Percentiles rank a stretch among this genome's conserved stretches.
phyloP scores from a whole-genome alignment of 2,113 vertebrate species.

The Galbula dea region DNA sequence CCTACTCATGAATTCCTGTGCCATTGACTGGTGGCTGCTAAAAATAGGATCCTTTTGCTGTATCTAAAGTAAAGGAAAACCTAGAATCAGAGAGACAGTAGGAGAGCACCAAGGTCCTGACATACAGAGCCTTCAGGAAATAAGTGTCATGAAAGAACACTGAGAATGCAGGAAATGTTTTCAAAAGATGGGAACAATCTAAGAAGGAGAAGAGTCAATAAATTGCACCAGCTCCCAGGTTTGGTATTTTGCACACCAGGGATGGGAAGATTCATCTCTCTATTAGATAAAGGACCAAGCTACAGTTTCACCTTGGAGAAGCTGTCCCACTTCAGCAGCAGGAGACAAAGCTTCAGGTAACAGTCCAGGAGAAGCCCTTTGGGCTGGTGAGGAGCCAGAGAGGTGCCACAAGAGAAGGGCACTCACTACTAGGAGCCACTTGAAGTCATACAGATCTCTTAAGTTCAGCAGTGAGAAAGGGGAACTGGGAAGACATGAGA shows the following conservation, averaged over 20 bases:
- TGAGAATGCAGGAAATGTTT: neutral
- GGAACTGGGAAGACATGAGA: neutral
- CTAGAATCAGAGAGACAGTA: neutral
- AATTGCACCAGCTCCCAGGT: neutral
- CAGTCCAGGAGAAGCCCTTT: neutral
- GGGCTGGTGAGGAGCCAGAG: neutral
- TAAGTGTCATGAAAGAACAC: neutral
- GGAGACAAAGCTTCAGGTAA: neutral
- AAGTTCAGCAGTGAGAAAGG: neutral
- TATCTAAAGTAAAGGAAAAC: slow-evolving; percentile 19
- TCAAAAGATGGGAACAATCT: neutral
- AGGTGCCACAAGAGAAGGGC: neutral
- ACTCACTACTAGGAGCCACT: neutral
- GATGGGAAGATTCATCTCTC: neutral
- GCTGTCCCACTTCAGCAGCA: neutral
- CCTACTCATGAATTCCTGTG: slow-evolving; percentile 49
- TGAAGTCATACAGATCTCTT: neutral
- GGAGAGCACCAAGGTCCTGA: neutral
- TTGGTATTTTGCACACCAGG: neutral
- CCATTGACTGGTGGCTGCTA: slow-evolving; percentile 11
- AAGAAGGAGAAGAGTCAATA: neutral
- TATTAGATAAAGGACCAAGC: neutral
- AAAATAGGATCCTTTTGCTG: slow-evolving; percentile 31
- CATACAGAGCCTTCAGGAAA: neutral
- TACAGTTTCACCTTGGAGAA: neutral